Base-by-base conservation (phyloP, 2,888 invertebrate genomes). In the Salticus scenicus region DNA sequence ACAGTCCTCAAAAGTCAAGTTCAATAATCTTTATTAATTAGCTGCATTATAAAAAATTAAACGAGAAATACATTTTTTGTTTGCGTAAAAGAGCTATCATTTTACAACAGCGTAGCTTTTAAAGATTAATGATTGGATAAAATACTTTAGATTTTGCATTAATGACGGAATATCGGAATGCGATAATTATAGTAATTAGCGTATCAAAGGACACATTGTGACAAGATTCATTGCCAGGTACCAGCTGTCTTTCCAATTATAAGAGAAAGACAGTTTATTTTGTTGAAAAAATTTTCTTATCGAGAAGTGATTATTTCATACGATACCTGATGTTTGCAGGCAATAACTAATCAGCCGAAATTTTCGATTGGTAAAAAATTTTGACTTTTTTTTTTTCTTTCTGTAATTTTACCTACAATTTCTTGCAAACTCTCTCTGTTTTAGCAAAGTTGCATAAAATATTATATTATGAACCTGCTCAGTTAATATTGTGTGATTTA, bases 141-240 rank as follows among this genome's bases (percentile, higher is more conserved):
- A 83, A 83, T 83, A 83, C 76, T 83, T 83, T 83, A 37, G 72
- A 83, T 76, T 83, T 83, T 72, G 71, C 76, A 72, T 47, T 83
- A 77, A 83, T 76, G 76, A 83, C 76, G 71, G 76, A 72, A 77
- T 77, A 83, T 83, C 77, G 77, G 66, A 77, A 77, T 83, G 77
- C 83, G 77, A 77, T 83, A 83, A 83, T 83, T 83, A 83, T 24
- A 67, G 83, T 73, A 77, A 83, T 77, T 77, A 83, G 77, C 73
- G 73, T 80, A 73, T 64, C 66, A 33, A 30, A 66, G 64, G 64
- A 27, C 75, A 71, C 66, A 80, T 24, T 42, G 37, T 17, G 41
- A 28, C 33, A 42, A 37, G 66, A 76, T 33, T 82, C 66, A 71
- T 41, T 82, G 71, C 71, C 33, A 41, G 17, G 51, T n/a, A 83